These are phyloP conservation scores for Kryptolebias ocellatus DNA, from an alignment of 2,797 vertebrate species.

Conservation along the genomic window DNA sequence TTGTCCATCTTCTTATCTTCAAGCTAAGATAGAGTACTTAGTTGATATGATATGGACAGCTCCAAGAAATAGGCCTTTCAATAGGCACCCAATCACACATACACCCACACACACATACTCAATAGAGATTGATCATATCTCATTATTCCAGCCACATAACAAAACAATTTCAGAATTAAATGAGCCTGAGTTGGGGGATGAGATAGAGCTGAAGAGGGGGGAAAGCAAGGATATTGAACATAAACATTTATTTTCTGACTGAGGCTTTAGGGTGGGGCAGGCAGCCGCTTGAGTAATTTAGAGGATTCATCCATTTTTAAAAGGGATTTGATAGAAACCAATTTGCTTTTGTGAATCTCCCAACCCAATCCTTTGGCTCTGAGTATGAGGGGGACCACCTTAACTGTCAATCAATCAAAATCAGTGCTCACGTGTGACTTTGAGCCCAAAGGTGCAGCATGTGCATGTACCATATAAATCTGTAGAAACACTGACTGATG, in stretches of 20 bases:
- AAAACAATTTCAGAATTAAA: slow-evolving; percentile 73
- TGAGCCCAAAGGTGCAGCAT: slow-evolving; percentile 13
- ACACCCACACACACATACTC: slow-evolving; percentile 30
- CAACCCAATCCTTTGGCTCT: slow-evolving; percentile 39
- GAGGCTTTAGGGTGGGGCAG: slow-evolving; percentile 27
- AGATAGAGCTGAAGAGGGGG: slow-evolving; percentile 14
- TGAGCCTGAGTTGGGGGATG: slow-evolving; percentile 37
- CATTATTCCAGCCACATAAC: slow-evolving; percentile 75
- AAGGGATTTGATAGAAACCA: slow-evolving; percentile 68
- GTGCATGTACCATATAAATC: slow-evolving; percentile 13
- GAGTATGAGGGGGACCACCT: slow-evolving; percentile 28
- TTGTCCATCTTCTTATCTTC: slow-evolving; percentile 54
- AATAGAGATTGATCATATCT: slow-evolving; percentile 64
- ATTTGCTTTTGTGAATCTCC: slow-evolving; percentile 52
- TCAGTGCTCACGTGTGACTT: slow-evolving; percentile 4
- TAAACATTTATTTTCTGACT: slow-evolving; percentile 72
- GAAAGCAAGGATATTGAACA: slow-evolving; percentile 63
- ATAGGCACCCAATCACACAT: slow-evolving; percentile 1
- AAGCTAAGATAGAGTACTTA: slow-evolving; percentile 57
- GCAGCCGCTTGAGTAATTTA: slow-evolving; percentile 68
- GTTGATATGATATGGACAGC: slow-evolving; percentile 58
- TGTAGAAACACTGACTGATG: slow-evolving; percentile 25
- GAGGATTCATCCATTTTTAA: slow-evolving; percentile 76
- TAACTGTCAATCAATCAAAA: slow-evolving; percentile 57
- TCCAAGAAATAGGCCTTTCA: slow-evolving; percentile 27